A percentile compares a stretch with the other conserved stretches of the same genome.
Conservation (phyloP, 64 coral and sea anemone genomes). For the Platygyra sinensis region DNA sequence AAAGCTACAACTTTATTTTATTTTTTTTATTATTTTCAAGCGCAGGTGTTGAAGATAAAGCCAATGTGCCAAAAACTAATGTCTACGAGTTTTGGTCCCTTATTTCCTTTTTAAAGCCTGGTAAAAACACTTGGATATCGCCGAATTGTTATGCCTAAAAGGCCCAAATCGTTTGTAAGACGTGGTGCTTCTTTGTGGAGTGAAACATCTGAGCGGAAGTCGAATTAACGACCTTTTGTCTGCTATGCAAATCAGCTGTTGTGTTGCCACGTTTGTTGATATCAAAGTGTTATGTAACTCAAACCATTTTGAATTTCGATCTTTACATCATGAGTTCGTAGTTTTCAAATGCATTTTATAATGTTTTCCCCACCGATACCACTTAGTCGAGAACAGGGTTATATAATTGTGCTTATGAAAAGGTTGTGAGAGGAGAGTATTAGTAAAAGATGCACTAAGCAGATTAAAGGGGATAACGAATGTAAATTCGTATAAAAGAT, state of each 20-base stretch:
- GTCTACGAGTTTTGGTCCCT: not conserved
- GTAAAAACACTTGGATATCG: not conserved
- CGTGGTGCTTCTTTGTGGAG: not conserved
- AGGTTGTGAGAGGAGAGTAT: not conserved
- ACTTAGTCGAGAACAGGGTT: not conserved
- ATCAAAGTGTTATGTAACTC: not conserved
- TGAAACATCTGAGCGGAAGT: not conserved
- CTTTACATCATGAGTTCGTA: not conserved
- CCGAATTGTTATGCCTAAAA: not conserved
- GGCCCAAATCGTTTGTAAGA: not conserved
- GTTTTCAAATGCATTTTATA: not conserved
- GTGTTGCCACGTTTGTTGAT: not conserved
- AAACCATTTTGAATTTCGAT: not conserved
- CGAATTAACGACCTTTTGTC: not conserved
- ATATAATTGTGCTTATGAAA: not conserved
- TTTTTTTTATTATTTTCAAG: too few relatives aligned
- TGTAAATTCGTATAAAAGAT: not conserved
- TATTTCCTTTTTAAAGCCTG: not conserved
- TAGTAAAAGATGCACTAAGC: not conserved
- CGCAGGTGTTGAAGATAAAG: not conserved
- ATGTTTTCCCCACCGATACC: not conserved
- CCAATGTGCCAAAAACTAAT: not conserved
- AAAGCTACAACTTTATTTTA: too few relatives aligned
- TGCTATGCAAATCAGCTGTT: not conserved
- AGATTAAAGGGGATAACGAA: not conserved